Evolutionary conservation across 2,888 invertebrate genomes (phyloP).

Genomic region (Clistopyga incitator): DNA sequence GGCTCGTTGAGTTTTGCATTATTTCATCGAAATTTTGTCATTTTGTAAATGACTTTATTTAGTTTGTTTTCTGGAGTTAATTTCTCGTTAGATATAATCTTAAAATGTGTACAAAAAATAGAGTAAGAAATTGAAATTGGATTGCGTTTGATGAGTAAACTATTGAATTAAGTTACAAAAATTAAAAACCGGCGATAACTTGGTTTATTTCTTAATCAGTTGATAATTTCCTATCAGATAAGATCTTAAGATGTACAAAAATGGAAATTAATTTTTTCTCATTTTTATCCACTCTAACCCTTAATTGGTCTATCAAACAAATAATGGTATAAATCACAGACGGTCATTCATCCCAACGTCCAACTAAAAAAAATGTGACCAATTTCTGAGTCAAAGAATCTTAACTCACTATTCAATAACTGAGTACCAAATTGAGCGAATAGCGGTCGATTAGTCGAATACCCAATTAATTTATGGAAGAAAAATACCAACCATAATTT

Average conservation of each 20-base stretch:
- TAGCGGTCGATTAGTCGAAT: background rate
- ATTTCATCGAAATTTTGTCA: too few relatives aligned
- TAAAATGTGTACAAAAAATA: background rate
- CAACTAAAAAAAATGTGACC: background rate
- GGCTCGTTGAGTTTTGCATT: too few relatives aligned
- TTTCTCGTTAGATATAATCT: too few relatives aligned
- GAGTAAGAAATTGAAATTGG: slow-evolving; percentile 15
- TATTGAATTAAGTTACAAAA: background rate
- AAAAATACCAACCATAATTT: background rate
- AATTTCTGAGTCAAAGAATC: slow-evolving; percentile 1
- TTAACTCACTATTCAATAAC: too few relatives aligned
- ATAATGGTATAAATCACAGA: background rate
- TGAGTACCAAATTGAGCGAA: slow-evolving; percentile 22
- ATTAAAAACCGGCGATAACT: background rate
- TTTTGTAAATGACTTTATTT: background rate
- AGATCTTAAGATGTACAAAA: background rate
- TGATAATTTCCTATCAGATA: background rate
- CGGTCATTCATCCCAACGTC: background rate
- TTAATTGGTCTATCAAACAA: background rate
- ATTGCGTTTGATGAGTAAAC: background rate
- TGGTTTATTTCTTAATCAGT: background rate
- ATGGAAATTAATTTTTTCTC: background rate
- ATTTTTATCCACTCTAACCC: background rate
- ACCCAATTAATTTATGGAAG: slow-evolving; percentile 1
- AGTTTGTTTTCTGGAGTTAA: background rate